These are phyloP conservation scores for Martes martes DNA, from an alignment of 2,113 vertebrate species.

Conservation along the genomic window DNA sequence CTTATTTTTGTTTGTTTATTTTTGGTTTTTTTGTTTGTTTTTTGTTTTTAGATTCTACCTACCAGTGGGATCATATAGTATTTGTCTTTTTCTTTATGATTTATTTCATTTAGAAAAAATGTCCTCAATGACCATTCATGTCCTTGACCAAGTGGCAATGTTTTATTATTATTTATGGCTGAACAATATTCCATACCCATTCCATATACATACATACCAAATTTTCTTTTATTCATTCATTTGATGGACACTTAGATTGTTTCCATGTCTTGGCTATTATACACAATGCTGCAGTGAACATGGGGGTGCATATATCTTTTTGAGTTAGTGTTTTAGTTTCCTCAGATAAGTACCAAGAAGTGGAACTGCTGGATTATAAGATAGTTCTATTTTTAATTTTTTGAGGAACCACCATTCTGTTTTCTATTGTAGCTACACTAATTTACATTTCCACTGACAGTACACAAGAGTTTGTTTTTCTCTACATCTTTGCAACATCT, in stretches of 20 bases:
- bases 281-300: not conserved
- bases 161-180: not conserved
- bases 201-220: not conserved
- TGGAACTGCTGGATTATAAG: not conserved
- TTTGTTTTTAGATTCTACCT: not conserved
- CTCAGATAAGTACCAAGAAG: not conserved
- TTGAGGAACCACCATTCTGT: not conserved
- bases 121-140: not conserved
- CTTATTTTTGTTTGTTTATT: not conserved
- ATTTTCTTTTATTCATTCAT: not conserved
- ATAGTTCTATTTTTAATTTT: not conserved
- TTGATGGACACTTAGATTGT: not conserved
- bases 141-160: not conserved
- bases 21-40: not conserved
- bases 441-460: not conserved
- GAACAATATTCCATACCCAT: not conserved
- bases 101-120: not conserved
- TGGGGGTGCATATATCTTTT: not conserved
- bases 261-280: not conserved
- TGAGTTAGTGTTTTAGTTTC: not conserved
- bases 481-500: not conserved
- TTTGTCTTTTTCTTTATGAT: not conserved
- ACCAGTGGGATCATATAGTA: not conserved
- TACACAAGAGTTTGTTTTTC: not conserved
- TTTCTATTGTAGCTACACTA: not conserved